Percentiles rank a stretch among this genome's conserved stretches.
Conservation (phyloP, 2,113 vertebrate species). For the Cnemophilus loriae region DNA sequence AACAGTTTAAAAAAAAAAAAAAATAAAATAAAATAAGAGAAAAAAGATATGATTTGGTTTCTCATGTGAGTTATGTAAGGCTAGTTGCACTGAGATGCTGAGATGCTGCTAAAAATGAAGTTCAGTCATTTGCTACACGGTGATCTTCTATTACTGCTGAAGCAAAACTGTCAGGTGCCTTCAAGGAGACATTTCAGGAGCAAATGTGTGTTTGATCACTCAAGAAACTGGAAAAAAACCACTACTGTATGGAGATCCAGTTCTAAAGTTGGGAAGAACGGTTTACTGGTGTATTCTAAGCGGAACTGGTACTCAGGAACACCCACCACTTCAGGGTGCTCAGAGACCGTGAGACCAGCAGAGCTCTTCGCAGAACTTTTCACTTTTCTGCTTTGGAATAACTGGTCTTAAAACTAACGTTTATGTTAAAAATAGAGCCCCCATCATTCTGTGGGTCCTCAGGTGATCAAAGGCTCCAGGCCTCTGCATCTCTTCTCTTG, state of each 20-base stretch:
- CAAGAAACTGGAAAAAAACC: neutral
- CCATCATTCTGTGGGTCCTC: neutral
- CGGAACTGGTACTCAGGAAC: neutral
- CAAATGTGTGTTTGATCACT: neutral
- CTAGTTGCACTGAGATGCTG: neutral
- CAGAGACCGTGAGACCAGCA: neutral
- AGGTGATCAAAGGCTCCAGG: neutral
- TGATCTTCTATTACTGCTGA: neutral
- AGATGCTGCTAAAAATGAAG: neutral
- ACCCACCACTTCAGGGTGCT: neutral
- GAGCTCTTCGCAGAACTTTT: neutral
- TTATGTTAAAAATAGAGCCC: neutral
- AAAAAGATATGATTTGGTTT: neutral
- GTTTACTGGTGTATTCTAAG: neutral
- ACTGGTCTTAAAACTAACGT: neutral
- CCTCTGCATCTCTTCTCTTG: neutral
- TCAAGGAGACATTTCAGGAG: neutral
- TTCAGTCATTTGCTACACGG: neutral
- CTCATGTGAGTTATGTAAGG: neutral
- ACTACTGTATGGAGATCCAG: neutral
- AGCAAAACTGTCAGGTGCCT: neutral
- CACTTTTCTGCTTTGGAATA: neutral
- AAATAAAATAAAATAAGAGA: too few relatives aligned
- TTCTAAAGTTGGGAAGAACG: neutral
- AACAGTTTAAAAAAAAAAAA: neutral